Percentiles rank a stretch among this genome's conserved stretches.
Conservation (phyloP, 2,797 vertebrate species). For the Hypotaenidia okinawae region DNA sequence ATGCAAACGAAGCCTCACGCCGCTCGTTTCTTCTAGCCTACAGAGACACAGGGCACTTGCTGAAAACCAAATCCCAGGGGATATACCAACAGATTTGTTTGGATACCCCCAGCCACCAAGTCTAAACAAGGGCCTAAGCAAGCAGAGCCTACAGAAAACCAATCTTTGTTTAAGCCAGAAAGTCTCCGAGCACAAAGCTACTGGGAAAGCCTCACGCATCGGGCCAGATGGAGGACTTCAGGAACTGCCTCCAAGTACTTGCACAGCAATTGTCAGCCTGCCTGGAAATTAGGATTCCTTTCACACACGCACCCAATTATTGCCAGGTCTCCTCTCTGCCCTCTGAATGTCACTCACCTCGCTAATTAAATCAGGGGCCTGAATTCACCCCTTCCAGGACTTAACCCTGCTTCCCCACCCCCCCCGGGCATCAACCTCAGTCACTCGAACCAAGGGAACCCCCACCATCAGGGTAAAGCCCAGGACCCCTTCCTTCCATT, state of each 20-base stretch:
- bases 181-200: not conserved
- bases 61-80: not conserved
- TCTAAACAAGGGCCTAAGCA: slow-evolving; percentile 34
- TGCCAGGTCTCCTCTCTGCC: slow-evolving; percentile 40
- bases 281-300: slow-evolving; percentile 64
- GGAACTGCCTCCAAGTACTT: slow-evolving; percentile 21
- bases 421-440: not conserved
- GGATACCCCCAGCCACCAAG: not conserved
- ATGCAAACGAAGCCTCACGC: not conserved
- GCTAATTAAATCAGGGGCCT: not conserved
- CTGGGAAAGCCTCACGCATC: not conserved
- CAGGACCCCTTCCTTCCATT: not conserved
- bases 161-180: slow-evolving; percentile 37
- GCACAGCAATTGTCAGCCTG: slow-evolving; percentile 41
- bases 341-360: not conserved
- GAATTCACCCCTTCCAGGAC: not conserved
- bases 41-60: not conserved
- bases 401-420: not conserved
- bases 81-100: slow-evolving; percentile 12
- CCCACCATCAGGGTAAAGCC: not conserved
- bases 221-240: slow-evolving; percentile 31
- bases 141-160: slow-evolving; percentile 36
- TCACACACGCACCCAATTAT: slow-evolving; percentile 37
- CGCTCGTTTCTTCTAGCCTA: not conserved
- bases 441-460: not conserved